Conservation (phyloP, 1,140 invertebrate genomes). For the Metopolophium dirhodum region DNA sequence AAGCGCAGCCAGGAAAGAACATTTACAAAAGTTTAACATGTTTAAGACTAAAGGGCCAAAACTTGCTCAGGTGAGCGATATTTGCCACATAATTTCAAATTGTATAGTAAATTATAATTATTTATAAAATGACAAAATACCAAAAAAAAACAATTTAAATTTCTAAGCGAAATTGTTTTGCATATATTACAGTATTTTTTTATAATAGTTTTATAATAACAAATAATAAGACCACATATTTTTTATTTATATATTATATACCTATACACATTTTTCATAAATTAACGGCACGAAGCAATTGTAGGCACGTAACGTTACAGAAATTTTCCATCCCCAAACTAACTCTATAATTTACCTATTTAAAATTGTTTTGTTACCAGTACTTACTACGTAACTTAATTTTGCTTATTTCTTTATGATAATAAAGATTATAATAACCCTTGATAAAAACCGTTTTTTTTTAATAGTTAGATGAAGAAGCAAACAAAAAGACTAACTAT, state of each 20-base stretch:
- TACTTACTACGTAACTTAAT: not conserved
- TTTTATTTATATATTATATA: too few species aligned
- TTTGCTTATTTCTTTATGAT: not conserved
- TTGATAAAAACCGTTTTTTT: not conserved
- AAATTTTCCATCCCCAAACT: too few species aligned
- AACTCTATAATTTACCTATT: too few species aligned
- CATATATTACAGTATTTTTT: not conserved
- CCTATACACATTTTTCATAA: too few species aligned
- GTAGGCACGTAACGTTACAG: too few species aligned
- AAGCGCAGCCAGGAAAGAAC: slow-evolving; percentile 54
- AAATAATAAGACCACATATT: too few species aligned
- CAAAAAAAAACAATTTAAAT: not conserved
- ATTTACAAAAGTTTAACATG: slow-evolving; percentile 55
- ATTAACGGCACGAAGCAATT: too few species aligned
- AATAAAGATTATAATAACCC: not conserved
- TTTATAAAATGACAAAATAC: not conserved
- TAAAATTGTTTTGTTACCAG: too few species aligned
- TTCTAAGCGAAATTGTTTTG: not conserved
- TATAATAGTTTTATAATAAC: too few species aligned
- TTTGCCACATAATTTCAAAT: not conserved
- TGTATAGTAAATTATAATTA: not conserved
- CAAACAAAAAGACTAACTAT: slow-evolving; percentile 62
- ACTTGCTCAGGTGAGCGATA: slow-evolving; percentile 57
- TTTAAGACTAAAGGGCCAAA: slow-evolving; percentile 47
- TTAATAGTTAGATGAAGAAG: slow-evolving; percentile 63